Conservation (phyloP, 2,888 invertebrate species). For the Iselma pallidipennis region DNA sequence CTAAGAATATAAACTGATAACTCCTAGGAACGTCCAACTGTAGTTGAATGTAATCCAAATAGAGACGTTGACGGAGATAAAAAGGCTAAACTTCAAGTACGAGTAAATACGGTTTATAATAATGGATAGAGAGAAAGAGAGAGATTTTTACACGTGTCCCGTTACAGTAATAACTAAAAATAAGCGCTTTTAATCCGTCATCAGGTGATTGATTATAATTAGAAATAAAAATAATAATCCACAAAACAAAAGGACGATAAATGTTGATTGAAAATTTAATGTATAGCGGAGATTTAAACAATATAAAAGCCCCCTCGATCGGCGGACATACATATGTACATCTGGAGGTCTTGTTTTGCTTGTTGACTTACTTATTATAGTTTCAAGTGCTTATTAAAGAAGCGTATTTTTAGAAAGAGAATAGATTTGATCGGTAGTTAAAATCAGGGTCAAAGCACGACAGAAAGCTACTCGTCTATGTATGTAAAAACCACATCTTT, state of each 20-base stretch:
- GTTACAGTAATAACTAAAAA: conserved; percentile 23
- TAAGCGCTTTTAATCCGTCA: conserved; percentile 29
- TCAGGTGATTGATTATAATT: conserved; percentile 19
- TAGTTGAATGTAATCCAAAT: conserved; percentile 23
- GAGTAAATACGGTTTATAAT: conserved; percentile 26
- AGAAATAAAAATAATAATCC: not conserved
- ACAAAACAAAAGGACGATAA: no score
- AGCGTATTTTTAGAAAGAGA: not conserved
- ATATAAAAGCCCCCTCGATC: not conserved
- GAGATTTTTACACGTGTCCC: conserved; percentile 31
- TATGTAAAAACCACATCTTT: not conserved
- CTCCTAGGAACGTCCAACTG: conserved; percentile 11
- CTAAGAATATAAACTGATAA: conserved; percentile 23
- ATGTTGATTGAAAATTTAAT: no score
- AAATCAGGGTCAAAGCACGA: not conserved
- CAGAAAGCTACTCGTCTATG: not conserved
- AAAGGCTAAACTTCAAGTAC: conserved; percentile 12
- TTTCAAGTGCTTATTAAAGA: not conserved
- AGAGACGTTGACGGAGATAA: conserved; percentile 28
- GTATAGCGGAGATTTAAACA: not conserved
- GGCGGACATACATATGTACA: no score
- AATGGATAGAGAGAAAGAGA: conserved; percentile 13
- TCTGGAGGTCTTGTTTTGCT: not conserved
- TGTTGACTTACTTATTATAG: not conserved
- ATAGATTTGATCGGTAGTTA: not conserved